phyloP scores from a whole-genome alignment of 2,888 invertebrate species.

The Seira sanloemensis region DNA sequence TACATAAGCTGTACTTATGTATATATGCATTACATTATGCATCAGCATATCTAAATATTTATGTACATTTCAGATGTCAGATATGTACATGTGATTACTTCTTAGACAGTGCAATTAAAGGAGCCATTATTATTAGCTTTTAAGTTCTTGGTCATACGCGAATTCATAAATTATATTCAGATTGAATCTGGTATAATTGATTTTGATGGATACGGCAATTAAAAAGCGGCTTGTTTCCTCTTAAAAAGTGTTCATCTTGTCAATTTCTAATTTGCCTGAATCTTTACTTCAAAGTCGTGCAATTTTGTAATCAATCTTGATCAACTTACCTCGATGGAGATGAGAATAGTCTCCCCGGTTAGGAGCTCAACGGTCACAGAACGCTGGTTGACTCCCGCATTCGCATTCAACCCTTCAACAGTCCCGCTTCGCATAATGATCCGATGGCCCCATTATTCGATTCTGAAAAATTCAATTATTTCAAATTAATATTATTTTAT shows the following conservation, averaged over 20 bases:
- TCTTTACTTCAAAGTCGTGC: neutral
- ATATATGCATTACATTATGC: neutral
- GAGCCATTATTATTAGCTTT: too few relatives aligned
- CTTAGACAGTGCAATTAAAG: too few relatives aligned
- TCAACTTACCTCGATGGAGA: slow-evolving; percentile 70
- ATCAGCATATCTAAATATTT: neutral
- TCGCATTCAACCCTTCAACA: slow-evolving; percentile 73
- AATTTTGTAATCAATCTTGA: neutral
- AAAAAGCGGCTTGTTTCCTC: neutral
- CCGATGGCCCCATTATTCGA: slow-evolving; percentile 73
- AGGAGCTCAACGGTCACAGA: slow-evolving; percentile 73
- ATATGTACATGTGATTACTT: neutral
- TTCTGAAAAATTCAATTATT: slow-evolving; percentile 61
- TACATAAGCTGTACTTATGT: neutral
- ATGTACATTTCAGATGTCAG: neutral
- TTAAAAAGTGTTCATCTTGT: neutral
- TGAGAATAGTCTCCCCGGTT: slow-evolving; percentile 72
- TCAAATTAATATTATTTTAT: too few relatives aligned
- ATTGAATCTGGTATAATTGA: neutral
- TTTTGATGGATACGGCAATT: neutral
- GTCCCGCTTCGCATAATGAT: slow-evolving; percentile 73
- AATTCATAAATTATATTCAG: too few relatives aligned
- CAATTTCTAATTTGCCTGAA: neutral
- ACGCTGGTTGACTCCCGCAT: slow-evolving; percentile 72
- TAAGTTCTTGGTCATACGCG: too few relatives aligned